These are phyloP conservation scores for Oxygymnocypris stewartii DNA, from an alignment of 2,113 vertebrate genomes.

Conservation along the genomic window DNA sequence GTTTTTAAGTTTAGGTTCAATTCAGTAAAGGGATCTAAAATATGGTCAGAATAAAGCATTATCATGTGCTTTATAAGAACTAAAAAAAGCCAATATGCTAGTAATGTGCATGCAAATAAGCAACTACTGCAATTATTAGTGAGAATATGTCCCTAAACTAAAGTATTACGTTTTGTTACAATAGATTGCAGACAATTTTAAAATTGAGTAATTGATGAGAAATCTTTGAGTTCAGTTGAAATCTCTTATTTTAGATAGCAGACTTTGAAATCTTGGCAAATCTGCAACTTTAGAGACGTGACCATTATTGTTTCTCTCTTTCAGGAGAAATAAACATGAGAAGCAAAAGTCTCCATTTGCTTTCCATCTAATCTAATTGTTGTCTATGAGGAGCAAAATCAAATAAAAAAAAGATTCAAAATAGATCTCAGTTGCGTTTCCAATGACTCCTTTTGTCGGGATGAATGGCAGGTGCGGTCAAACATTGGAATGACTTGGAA, in stretches of 20 bases:
- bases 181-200: not conserved
- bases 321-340: not conserved
- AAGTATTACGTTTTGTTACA: not conserved
- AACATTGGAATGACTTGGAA: constrained; percentile 21
- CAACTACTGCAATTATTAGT: not conserved
- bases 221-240: not conserved
- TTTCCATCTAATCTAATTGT: not conserved
- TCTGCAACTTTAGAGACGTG: not conserved
- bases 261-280: not conserved
- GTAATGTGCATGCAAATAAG: not conserved
- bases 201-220: not conserved
- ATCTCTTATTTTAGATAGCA: not conserved
- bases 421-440: not conserved
- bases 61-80: not conserved
- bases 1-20: not conserved
- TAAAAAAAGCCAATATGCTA: not conserved
- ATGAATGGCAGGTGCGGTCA: not conserved
- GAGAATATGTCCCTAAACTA: not conserved
- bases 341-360: not conserved
- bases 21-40: not conserved
- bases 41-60: not conserved
- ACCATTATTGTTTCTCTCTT: not conserved
- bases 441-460: not conserved
- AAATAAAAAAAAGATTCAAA: not conserved
- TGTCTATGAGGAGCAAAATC: not conserved